These are phyloP conservation scores for Rhinopomastus cyanomelas DNA, from an alignment of 2,113 vertebrate species.

Conservation along the genomic window DNA sequence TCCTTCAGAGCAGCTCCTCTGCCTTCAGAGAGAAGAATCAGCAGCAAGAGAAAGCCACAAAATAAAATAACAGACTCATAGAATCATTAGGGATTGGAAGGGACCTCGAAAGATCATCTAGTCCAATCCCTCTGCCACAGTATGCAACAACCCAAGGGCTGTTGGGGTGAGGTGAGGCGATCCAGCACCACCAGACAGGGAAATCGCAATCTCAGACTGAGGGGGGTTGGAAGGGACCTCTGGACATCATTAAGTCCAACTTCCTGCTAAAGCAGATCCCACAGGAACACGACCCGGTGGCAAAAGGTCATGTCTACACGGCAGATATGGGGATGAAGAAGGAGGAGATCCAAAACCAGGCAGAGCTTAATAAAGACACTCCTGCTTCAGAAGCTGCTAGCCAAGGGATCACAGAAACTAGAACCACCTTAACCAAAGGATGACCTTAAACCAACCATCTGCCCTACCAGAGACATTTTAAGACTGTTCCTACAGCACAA, in stretches of 20 bases:
- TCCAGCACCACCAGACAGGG: not conserved
- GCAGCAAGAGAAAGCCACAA: rapidly evolving
- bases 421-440: rapidly evolving
- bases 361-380: not conserved
- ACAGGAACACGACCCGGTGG: no score
- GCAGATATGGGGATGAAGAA: not conserved
- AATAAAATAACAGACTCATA: no score
- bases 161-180: not conserved
- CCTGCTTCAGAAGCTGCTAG: not conserved
- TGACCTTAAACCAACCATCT: not conserved
- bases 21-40: not conserved
- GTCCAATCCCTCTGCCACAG: no score
- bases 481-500: not conserved
- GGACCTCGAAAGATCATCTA: no score
- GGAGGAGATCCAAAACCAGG: not conserved
- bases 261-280: no score
- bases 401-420: not conserved
- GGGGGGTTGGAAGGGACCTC: no score
- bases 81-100: no score
- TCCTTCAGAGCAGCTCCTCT: not conserved
- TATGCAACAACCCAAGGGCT: not conserved
- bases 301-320: rapidly evolving
- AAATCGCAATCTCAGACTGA: not conserved
- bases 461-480: not conserved
- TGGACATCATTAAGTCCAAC: no score